phyloP scores from a whole-genome alignment of 2,797 vertebrate genomes.

The Sebastes aleutianus region DNA sequence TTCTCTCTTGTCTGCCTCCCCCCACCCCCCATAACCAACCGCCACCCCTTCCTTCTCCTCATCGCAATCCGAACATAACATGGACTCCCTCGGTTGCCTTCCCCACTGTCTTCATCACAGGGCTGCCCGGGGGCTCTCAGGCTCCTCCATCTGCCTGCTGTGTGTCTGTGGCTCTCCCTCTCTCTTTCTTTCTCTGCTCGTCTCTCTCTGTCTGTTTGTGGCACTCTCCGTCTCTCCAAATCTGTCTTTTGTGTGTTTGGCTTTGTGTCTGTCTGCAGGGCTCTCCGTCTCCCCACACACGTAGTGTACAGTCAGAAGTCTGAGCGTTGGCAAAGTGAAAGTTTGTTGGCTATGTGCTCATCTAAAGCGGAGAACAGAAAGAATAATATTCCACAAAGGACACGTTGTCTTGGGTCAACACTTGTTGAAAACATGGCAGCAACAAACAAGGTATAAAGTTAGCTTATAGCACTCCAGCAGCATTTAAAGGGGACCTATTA shows the following conservation, averaged over 20 bases:
- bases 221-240: constrained; percentile 63
- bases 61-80: constrained; percentile 71
- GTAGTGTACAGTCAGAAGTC: constrained; percentile 33
- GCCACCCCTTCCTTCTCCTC: constrained; percentile 28
- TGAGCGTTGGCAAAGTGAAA: constrained; percentile 24
- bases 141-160: constrained; percentile 77
- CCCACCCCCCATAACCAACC: constrained; percentile 38
- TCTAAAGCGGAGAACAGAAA: constrained; percentile 24
- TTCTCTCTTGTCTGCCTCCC: constrained; percentile 47
- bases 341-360: constrained; percentile 28
- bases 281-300: constrained; percentile 28
- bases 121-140: constrained; percentile 73
- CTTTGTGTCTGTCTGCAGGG: constrained; percentile 58
- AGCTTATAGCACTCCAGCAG: not conserved
- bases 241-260: constrained; percentile 54
- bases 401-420: constrained; percentile 30
- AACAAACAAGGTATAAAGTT: constrained; percentile 38
- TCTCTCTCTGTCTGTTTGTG: constrained; percentile 67
- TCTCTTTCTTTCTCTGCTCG: constrained; percentile 56
- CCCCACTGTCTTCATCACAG: constrained; percentile 78
- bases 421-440: constrained; percentile 33
- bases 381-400: constrained; percentile 46
- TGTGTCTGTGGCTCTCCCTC: constrained; percentile 62
- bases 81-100: constrained; percentile 68
- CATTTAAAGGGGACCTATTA: no score